Evolutionary conservation across 2,113 vertebrate species (phyloP), one percentile per base, ranked within the genome.

Genomic region (Puffinus mauretanicus): DNA sequence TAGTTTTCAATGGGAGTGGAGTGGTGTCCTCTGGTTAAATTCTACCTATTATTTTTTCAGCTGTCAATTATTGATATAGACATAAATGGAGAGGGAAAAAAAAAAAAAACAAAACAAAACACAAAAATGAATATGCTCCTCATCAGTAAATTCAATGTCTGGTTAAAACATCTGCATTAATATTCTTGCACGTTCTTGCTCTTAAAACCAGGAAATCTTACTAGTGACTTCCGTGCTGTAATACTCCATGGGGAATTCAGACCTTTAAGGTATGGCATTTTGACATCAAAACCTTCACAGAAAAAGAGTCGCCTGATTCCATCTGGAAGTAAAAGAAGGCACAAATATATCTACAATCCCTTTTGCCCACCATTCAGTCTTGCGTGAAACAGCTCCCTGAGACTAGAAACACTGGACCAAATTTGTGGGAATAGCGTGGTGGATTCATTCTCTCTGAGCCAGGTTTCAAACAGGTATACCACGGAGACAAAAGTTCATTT

Each of bases 191-290:
- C 40, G 27, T 57, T 49, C 24, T 5, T 46, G 15, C 36, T 85
- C 27, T 81, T 60, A 46, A 91, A 96, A 17, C 11, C 49, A 61
- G 11, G 65, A 87, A 65, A 69, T 72, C 86, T 79, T 83, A 42
- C 76, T 30, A 80, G 70, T 38, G 44, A 42, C 58, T 93, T 86
- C 91, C 2, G 0, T 57, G 54, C 44, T 44, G 27, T 19, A 79
- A 55, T 51, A 32, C 36, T 81, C 83, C 17, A 0, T 30, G 54
- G 84, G 81, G 62, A 77, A 93, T 73, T 73, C 13, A 77, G 77
- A 94, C 34, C 44, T 95, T 77, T 72, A 82, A 94, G 92, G 78
- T 90, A 29, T 69, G 66, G 46, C 34, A 72, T 82, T 91, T 72
- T 52, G 62, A 80, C 75, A 96, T 77, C 78, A 94, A 94, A 89